phyloP scores from a whole-genome alignment of 2,797 vertebrate species.

The Heterohyrax brucei region DNA sequence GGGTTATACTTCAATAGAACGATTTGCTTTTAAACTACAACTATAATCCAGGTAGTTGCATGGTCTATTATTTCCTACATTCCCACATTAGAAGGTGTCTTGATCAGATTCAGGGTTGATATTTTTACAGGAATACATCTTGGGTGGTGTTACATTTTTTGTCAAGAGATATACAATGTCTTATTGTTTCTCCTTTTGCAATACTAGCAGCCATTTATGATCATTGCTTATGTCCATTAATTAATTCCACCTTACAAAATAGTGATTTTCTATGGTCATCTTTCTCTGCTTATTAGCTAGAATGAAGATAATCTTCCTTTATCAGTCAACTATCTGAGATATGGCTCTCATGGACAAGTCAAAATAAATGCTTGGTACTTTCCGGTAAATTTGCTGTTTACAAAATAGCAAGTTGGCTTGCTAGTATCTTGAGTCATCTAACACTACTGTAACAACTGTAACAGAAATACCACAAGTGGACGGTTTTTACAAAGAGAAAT shows the following conservation, averaged over 20 bases:
- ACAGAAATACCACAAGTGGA: too few species aligned
- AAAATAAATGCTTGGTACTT: too few species aligned
- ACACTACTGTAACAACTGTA: too few species aligned
- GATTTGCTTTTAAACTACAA: neutral
- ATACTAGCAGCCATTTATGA: neutral
- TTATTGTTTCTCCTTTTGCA: neutral
- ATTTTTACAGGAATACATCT: too few species aligned
- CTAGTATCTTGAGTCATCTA: neutral
- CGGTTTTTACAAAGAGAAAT: too few species aligned
- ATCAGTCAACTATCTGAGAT: too few species aligned
- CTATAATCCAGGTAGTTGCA: neutral
- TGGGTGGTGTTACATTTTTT: neutral
- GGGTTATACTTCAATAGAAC: neutral
- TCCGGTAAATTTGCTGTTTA: too few species aligned
- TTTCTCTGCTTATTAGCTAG: neutral
- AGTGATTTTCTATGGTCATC: neutral
- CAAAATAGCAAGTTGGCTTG: neutral
- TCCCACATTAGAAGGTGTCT: neutral
- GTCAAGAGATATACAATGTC: too few species aligned
- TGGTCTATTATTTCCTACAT: neutral
- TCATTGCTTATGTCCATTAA: too few species aligned
- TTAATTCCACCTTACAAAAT: neutral
- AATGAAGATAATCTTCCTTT: neutral
- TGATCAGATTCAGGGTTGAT: neutral
- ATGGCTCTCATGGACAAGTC: too few species aligned